Evolutionary conservation across 23 tunicate genomes (phyloP).

Genomic region (Diplosoma virens): DNA sequence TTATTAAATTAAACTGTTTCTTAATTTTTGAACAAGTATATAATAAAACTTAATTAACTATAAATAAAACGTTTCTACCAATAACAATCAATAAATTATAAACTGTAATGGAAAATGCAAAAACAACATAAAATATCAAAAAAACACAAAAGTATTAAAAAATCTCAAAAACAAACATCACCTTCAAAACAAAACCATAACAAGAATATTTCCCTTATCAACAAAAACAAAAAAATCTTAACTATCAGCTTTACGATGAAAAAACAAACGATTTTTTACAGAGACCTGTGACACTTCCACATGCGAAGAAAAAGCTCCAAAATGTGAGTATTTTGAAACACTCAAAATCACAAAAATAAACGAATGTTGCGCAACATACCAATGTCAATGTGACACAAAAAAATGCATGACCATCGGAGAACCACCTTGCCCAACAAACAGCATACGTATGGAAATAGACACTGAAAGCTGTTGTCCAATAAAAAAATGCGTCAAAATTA

Average conservation of each 20-base stretch:
- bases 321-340: slow-evolving; percentile 60
- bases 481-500: slow-evolving; percentile 50
- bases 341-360: slow-evolving; percentile 18
- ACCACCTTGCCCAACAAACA: slow-evolving; percentile 59
- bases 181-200: not conserved
- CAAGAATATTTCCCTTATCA: too few species aligned
- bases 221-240: not conserved
- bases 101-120: too few species aligned
- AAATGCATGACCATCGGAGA: slow-evolving; percentile 63
- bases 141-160: too few species aligned
- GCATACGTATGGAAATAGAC: slow-evolving; percentile 61
- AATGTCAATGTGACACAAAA: slow-evolving; percentile 50
- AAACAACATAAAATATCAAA: too few species aligned
- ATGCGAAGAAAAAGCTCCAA: slow-evolving; percentile 38
- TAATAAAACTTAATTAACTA: too few species aligned
- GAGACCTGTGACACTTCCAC: slow-evolving; percentile 40
- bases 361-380: slow-evolving; percentile 62
- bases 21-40: too few species aligned
- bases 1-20: too few species aligned
- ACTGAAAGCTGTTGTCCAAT: slow-evolving; percentile 63
- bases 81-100: too few species aligned
- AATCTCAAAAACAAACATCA: not conserved
- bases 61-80: too few species aligned
- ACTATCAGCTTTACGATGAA: not conserved
- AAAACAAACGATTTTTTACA: not conserved